Evolutionary conservation across 2,797 vertebrate species (phyloP), one percentile per base, ranked within the genome.

Genomic region (Molossus alvarezi): DNA sequence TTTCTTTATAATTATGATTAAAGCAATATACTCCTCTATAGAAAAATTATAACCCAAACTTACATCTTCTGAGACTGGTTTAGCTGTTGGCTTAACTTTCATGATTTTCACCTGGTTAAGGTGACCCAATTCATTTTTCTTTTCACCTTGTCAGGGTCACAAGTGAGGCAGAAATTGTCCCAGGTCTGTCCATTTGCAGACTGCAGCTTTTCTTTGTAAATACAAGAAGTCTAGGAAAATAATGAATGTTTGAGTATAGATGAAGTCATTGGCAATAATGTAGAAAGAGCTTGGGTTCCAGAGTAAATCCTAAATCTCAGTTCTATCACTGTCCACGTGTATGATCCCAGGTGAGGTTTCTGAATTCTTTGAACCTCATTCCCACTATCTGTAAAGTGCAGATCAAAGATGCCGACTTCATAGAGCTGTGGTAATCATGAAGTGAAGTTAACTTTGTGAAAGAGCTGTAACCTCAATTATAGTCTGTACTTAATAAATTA

Each of bases 1-100:
- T 89, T 90, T 9, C 41, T 88, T 64, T 85, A 51, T 91, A 37
- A 3, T 83, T 92, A 76, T 72, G 89, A 79, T 23, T 93, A 94
- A 95, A 77, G 29, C 33, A 75, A 0, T 55, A 15, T 80, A 21
- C 10, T 62, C 1, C 10, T 62, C 20, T 72, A 13, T n/a, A 58
- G 65, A 81, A 92, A 96, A 94, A 65, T 53, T 37, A 12, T 48
- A 90, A 65, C 21, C 58, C 10, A 76, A 58, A 85, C 13, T 91
- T 65, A 15, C 3, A 9, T 81, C 27, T 87, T 91, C 7, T 64
- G 76, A 81, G 27, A 7, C 17, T 86, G 51, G 9, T n/a, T 91
- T 77, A 69, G 6, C 23, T 45, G 29, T 92, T 93, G 62, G 17
- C 21, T 81, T 91, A 76, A 77, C 82, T 29, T 62, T 84, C 21